A percentile compares a stretch with the other conserved stretches of the same genome.
These are phyloP conservation scores for Atethmia centrago DNA, from an alignment of 2,888 invertebrate species.

Conservation along the genomic window DNA sequence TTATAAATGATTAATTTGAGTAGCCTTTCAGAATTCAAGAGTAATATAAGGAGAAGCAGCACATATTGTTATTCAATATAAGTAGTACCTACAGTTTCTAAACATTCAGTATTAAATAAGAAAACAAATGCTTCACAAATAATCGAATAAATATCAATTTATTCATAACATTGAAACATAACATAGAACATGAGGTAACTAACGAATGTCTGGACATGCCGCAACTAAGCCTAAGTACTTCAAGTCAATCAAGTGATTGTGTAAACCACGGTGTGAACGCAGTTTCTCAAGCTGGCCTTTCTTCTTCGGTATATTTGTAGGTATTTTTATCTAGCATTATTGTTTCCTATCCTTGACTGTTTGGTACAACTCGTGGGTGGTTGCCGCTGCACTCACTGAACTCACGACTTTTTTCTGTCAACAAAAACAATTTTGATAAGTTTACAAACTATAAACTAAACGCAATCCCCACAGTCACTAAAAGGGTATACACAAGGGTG, in stretches of 20 bases:
- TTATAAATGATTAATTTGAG: background rate
- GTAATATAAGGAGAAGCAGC: too few species aligned
- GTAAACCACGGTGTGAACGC: background rate
- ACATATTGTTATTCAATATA: background rate
- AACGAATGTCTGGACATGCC: background rate
- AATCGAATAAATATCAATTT: background rate
- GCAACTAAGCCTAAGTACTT: background rate
- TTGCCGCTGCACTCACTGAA: background rate
- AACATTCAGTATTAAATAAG: background rate
- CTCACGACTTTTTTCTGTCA: constrained; percentile 12
- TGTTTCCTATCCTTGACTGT: constrained; percentile 16
- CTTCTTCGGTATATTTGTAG: background rate
- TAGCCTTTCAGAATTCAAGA: background rate
- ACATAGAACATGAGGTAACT: background rate
- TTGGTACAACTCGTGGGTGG: constrained; percentile 14
- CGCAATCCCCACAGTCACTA: background rate
- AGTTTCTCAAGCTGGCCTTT: background rate
- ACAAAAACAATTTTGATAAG: background rate
- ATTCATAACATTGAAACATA: background rate
- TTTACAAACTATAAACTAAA: background rate
- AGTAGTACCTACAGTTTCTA: background rate
- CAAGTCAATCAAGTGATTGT: background rate
- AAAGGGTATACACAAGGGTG: background rate
- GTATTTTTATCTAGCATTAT: background rate
- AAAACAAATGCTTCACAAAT: too few species aligned